Conservation (phyloP, 2,797 vertebrate species). For the Spondyliosoma cantharus region DNA sequence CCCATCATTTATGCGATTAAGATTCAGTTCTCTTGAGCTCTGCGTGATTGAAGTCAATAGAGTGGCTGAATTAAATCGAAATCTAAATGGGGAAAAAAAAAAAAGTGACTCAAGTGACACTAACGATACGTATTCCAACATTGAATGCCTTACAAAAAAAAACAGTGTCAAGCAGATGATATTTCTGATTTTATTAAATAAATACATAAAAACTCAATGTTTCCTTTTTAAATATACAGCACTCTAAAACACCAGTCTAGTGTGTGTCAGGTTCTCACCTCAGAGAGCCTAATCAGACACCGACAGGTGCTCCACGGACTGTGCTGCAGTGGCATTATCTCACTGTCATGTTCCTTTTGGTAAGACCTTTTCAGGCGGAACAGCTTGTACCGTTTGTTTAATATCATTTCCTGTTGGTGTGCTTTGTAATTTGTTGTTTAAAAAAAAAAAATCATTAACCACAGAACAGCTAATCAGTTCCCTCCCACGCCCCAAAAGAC, state of each 20-base stretch:
- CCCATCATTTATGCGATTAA: not conserved
- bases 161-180: not conserved
- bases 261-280: not conserved
- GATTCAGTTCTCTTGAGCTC: not conserved
- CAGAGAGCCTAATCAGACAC: not conserved
- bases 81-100: not conserved
- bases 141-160: not conserved
- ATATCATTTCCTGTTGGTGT: too few species aligned
- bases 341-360: not conserved
- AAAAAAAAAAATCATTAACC: too few species aligned
- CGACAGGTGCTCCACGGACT: not conserved
- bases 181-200: not conserved
- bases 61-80: constrained; percentile 11
- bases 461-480: too few species aligned
- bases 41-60: not conserved
- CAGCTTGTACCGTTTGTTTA: too few species aligned
- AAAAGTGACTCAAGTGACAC: not conserved
- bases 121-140: not conserved
- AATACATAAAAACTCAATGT: not conserved
- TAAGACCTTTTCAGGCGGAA: not conserved
- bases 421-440: too few species aligned
- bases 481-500: too few species aligned
- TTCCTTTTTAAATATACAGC: not conserved
- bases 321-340: not conserved
- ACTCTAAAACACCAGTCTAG: not conserved